These are phyloP conservation scores for Gadopsis bispinosus DNA, from an alignment of 2,797 vertebrate species.

Conservation along the genomic window DNA sequence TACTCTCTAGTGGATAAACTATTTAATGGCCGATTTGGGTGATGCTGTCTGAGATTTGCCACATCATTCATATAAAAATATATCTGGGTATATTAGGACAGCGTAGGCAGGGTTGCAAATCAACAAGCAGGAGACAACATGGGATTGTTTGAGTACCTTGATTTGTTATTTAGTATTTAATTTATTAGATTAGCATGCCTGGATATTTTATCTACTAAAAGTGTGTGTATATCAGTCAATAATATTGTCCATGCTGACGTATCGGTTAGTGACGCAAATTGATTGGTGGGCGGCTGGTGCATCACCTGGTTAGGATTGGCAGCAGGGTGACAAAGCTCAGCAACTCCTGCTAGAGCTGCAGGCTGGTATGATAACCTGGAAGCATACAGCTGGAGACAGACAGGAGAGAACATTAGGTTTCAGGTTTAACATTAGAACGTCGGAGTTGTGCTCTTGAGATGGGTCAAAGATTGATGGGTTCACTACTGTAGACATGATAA, in stretches of 20 bases:
- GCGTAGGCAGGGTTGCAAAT: too few relatives aligned
- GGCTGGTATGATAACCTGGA: conserved; percentile 95
- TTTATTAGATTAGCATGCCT: too few relatives aligned
- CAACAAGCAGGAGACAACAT: too few relatives aligned
- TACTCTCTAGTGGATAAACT: too few relatives aligned
- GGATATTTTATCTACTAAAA: too few relatives aligned
- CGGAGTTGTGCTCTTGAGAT: not conserved
- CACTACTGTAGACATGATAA: not conserved
- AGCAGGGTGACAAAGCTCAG: conserved; percentile 90
- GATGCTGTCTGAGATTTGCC: too few relatives aligned
- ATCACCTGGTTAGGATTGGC: conserved; percentile 92
- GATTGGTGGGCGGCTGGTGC: not conserved
- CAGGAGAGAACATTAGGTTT: not conserved
- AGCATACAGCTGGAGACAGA: conserved; percentile 87
- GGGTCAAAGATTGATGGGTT: not conserved
- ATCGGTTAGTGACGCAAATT: not conserved
- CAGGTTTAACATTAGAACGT: too few relatives aligned
- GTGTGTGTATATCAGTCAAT: too few relatives aligned
- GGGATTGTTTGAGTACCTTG: too few relatives aligned
- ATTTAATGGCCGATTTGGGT: too few relatives aligned
- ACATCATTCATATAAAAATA: not conserved
- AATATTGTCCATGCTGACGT: too few relatives aligned
- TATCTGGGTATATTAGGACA: not conserved
- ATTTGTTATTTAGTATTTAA: too few relatives aligned
- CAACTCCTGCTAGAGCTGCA: conserved; percentile 85